Conservation (phyloP, 2,888 invertebrate genomes). For the Monopis laevigella region DNA sequence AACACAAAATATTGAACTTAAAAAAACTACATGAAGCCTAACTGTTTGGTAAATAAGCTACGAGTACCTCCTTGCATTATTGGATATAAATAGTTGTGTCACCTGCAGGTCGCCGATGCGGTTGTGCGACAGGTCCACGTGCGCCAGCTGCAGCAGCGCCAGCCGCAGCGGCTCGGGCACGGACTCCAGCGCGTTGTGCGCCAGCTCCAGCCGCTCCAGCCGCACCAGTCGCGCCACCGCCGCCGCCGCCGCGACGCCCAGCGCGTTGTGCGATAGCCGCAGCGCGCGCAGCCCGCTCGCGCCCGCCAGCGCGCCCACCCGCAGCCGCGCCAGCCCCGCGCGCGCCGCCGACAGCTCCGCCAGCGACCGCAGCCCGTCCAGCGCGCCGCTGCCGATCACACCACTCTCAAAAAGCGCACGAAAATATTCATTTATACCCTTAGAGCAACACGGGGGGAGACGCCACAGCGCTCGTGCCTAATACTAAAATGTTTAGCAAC, state of each 20-base stretch:
- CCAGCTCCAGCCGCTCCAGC: neutral
- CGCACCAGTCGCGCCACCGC: neutral
- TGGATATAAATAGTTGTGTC: no score
- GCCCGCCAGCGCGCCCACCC: neutral
- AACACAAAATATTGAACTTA: no score
- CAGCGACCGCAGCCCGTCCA: neutral
- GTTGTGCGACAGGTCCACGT: neutral
- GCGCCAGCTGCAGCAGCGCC: neutral
- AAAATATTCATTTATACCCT: no score
- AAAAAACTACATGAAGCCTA: no score
- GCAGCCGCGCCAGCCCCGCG: neutral
- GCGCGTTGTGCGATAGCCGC: conserved; percentile 1
- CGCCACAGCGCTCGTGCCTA: no score
- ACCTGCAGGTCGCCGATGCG: neutral
- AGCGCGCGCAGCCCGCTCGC: neutral
- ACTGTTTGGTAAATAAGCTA: no score
- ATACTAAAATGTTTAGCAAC: no score
- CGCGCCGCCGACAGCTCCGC: neutral
- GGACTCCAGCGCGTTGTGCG: neutral
- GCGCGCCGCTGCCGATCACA: no score
- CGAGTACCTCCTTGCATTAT: no score
- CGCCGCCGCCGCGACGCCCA: neutral
- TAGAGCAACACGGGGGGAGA: no score
- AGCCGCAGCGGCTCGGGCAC: conserved; percentile 2
- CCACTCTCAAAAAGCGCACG: no score